A percentile compares a stretch with the other conserved stretches of the same genome.
These are phyloP conservation scores for Neostethus bicornis DNA, from an alignment of 2,797 vertebrate genomes.

Conservation along the genomic window DNA sequence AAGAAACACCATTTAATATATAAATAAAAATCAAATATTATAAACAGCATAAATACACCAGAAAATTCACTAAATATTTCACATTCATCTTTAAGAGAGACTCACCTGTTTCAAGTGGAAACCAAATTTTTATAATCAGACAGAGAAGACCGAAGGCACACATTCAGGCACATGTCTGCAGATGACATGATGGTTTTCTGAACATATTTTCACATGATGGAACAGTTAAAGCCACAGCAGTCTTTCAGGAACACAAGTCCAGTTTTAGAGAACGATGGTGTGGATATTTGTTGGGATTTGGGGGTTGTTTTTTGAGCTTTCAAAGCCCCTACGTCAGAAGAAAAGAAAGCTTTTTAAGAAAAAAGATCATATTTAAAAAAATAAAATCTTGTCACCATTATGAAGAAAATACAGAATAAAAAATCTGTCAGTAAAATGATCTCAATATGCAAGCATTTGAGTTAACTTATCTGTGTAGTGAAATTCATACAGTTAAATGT, in stretches of 20 bases:
- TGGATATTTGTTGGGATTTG: constrained; percentile 77
- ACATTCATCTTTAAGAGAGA: constrained; percentile 10
- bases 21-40: constrained; percentile 6
- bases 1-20: neutral
- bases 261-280: constrained; percentile 80
- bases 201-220: constrained; percentile 81
- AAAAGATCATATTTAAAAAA: neutral
- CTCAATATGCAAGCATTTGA: no score
- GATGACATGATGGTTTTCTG: neutral
- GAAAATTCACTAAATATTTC: constrained; percentile 10
- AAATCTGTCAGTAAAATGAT: no score
- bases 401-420: no score
- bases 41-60: constrained; percentile 28
- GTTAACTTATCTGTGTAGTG: no score
- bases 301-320: constrained; percentile 75
- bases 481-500: no score
- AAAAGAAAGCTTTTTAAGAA: neutral
- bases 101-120: no score
- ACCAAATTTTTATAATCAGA: constrained; percentile 8
- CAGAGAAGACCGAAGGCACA: neutral
- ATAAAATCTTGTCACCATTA: no score
- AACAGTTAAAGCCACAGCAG: constrained; percentile 89
- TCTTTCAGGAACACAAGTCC: constrained; percentile 86
- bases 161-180: neutral
- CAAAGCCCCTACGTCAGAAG: constrained; percentile 61